Evolutionary conservation across 2,113 vertebrate species (phyloP).

Genomic region (Felis chaus): DNA sequence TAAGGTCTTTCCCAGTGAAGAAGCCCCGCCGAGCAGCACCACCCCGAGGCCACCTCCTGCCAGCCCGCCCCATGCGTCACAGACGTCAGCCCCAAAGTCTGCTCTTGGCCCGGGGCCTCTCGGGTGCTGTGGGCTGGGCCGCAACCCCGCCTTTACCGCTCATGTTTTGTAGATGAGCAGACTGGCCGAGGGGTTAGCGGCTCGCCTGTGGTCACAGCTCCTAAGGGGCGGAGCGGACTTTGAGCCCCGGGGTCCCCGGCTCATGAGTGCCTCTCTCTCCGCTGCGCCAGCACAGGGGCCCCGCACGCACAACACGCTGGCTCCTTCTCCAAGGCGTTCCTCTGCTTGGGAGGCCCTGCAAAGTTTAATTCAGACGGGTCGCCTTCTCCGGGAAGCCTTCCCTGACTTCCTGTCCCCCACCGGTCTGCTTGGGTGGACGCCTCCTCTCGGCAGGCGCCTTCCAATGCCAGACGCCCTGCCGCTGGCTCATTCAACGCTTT

Average conservation of each 20-base stretch:
- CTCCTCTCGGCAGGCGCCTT: background rate
- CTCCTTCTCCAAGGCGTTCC: background rate
- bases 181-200: background rate
- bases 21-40: background rate
- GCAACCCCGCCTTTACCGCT: accelerated
- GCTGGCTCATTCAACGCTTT: accelerated
- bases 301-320: accelerated
- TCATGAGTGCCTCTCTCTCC: background rate
- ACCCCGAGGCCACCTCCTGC: background rate
- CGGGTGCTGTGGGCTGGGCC: background rate
- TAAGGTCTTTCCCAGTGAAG: accelerated
- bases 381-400: background rate
- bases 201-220: background rate
- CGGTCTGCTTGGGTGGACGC: background rate
- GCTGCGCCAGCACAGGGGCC: accelerated
- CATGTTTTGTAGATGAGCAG: background rate
- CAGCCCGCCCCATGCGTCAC: accelerated
- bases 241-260: background rate
- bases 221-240: background rate
- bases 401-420: background rate
- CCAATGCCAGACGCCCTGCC: background rate
- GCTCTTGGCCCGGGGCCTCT: accelerated
- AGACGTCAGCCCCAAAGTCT: accelerated
- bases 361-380: background rate
- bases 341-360: background rate